Evolutionary conservation across 2,113 vertebrate genomes (phyloP).

Genomic region (Catharus bicknelli): DNA sequence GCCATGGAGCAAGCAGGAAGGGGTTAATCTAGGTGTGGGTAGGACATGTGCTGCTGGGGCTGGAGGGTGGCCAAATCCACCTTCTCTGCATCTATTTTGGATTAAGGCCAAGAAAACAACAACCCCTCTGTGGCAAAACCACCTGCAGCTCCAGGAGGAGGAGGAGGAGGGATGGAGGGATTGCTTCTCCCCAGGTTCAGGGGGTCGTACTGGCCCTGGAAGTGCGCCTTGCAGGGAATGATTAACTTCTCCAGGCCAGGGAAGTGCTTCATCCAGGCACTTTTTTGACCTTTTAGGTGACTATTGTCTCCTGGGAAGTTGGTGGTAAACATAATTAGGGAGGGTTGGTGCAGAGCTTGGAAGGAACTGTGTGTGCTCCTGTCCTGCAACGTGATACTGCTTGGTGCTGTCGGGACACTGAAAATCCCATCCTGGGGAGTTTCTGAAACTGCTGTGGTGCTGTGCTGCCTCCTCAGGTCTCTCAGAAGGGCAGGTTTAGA

Average conservation of each 20-base stretch:
- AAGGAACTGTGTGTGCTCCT: neutral
- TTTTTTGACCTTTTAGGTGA: slow-evolving; percentile 26
- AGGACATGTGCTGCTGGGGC: slow-evolving; percentile 13
- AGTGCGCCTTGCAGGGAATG: fast-evolving
- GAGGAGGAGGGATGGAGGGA: neutral
- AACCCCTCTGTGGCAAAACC: neutral
- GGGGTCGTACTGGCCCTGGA: neutral
- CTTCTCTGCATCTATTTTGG: slow-evolving; percentile 51
- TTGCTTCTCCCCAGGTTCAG: neutral
- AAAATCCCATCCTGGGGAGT: neutral
- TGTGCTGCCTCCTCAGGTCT: neutral
- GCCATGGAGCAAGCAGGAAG: neutral
- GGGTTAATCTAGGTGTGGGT: slow-evolving; percentile 38
- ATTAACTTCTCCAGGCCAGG: slow-evolving; percentile 13
- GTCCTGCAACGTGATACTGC: neutral
- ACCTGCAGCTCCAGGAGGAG: slow-evolving; percentile 17
- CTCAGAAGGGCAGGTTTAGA: neutral
- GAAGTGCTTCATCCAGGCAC: neutral
- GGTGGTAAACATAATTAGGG: slow-evolving; percentile 9
- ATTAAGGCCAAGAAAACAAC: slow-evolving; percentile 4
- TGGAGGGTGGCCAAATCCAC: slow-evolving; percentile 35
- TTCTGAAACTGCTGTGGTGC: neutral
- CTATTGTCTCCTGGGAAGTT: slow-evolving; percentile 7
- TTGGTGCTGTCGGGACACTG: fast-evolving
- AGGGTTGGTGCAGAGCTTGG: neutral